phyloP scores from a whole-genome alignment of 2,888 invertebrate species.

The Napeogenes sylphis region DNA sequence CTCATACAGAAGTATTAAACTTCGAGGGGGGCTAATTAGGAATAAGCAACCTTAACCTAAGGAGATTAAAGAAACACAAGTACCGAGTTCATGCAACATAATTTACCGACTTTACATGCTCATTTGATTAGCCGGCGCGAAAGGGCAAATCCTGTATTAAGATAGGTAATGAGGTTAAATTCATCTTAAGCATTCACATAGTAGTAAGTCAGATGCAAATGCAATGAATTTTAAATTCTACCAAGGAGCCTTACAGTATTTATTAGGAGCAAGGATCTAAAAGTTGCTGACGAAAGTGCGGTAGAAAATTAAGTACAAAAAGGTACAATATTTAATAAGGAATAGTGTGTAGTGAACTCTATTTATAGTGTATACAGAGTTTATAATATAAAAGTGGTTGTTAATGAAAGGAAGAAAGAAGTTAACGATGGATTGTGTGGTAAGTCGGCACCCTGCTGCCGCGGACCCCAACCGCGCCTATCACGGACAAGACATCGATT shows the following conservation, averaged over 20 bases:
- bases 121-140: slow-evolving; percentile 78
- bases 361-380: slow-evolving; percentile 55
- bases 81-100: slow-evolving; percentile 74
- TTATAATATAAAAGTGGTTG: slow-evolving; percentile 58
- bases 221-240: slow-evolving; percentile 57
- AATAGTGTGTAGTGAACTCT: slow-evolving; percentile 62
- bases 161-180: slow-evolving; percentile 79
- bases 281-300: slow-evolving; percentile 71
- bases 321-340: slow-evolving; percentile 61
- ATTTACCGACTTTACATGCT: slow-evolving; percentile 77
- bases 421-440: slow-evolving; percentile 79
- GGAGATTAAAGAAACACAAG: slow-evolving; percentile 64
- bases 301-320: slow-evolving; percentile 74
- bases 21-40: slow-evolving; percentile 75
- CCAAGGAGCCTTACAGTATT: slow-evolving; percentile 50
- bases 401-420: slow-evolving; percentile 76
- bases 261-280: slow-evolving; percentile 46
- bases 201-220: slow-evolving; percentile 40
- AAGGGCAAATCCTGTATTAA: slow-evolving; percentile 78
- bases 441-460: slow-evolving; percentile 78
- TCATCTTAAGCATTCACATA: slow-evolving; percentile 47
- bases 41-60: slow-evolving; percentile 66
- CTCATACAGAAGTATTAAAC: slow-evolving; percentile 74
- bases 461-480: slow-evolving; percentile 75
- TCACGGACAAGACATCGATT: slow-evolving; percentile 78